These are phyloP conservation scores for Potamilus streckersoni DNA, from an alignment of 1,140 invertebrate genomes.

Conservation along the genomic window DNA sequence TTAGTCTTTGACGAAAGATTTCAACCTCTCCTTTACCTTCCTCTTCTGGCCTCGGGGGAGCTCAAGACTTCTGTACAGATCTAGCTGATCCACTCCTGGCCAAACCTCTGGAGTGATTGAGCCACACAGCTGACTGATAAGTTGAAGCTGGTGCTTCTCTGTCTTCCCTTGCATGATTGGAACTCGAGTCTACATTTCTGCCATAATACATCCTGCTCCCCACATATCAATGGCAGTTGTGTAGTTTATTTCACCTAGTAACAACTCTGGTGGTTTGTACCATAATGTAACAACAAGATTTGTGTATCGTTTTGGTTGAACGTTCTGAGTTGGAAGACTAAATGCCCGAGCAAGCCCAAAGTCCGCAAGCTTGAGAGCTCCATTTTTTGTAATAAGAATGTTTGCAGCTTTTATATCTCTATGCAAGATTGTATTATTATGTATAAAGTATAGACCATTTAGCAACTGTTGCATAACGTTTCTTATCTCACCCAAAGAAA, in stretches of 20 bases:
- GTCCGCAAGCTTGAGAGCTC: slow-evolving; percentile 77
- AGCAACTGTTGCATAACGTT: slow-evolving; percentile 97
- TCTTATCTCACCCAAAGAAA: slow-evolving; percentile 96
- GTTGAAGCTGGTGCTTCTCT: slow-evolving; percentile 94
- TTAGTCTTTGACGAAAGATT: slow-evolving; percentile 92
- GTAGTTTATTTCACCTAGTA: slow-evolving; percentile 90
- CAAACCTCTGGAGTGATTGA: no score
- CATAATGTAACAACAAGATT: slow-evolving; percentile 98
- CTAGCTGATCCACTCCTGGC: no score
- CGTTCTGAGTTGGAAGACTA: slow-evolving; percentile 79
- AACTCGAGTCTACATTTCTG: slow-evolving; percentile 97
- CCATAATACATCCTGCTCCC: slow-evolving; percentile 99
- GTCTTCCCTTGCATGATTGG: slow-evolving; percentile 88
- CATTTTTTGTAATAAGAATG: slow-evolving; percentile 97
- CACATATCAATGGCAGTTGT: slow-evolving; percentile 97
- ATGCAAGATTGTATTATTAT: slow-evolving; percentile 93
- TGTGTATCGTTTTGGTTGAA: slow-evolving; percentile 90
- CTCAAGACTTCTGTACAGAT: slow-evolving; percentile 92
- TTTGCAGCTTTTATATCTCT: slow-evolving; percentile 99
- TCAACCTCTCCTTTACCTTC: slow-evolving; percentile 89
- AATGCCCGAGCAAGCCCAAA: slow-evolving; percentile 83
- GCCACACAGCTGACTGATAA: slow-evolving; percentile 97
- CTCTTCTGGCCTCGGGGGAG: slow-evolving; percentile 91
- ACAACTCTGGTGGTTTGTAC: slow-evolving; percentile 93
- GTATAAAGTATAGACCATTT: slow-evolving; percentile 97